Evolutionary conservation across 2,888 invertebrate genomes (phyloP), one percentile per base, ranked within the genome.

Genomic region (Tortricodes alternella): DNA sequence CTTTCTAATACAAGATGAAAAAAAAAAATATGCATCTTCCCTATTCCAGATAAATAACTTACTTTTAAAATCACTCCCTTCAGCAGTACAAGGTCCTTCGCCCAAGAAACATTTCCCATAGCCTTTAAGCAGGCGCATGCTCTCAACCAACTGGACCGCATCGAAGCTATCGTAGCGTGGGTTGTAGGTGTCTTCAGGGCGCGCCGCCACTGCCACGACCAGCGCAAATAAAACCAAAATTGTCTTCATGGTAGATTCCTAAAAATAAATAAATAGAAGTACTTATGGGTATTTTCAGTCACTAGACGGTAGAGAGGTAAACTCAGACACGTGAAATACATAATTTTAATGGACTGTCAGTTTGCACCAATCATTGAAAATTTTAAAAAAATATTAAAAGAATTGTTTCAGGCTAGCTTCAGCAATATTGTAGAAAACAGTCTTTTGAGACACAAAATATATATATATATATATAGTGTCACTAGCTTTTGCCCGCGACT

Each of bases 11-110:
- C n/a, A n/a, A n/a, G n/a, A n/a, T n/a, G n/a, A n/a, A n/a, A n/a
- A n/a, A n/a, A n/a, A n/a, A n/a, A n/a, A n/a, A n/a, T n/a, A n/a
- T n/a, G n/a, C n/a, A n/a, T n/a, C n/a, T n/a, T n/a, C n/a, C n/a
- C n/a, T n/a, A n/a, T n/a, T n/a, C n/a, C n/a, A n/a, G n/a, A n/a
- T n/a, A n/a, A n/a, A n/a, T 1, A 29, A 82, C 92, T 92, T 81
- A 95, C 95, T 92, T 86, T 94, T 95, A 8, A 96, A 90, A 76
- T 94, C 93, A 32, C 83, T 78, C 57, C 93, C 95, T 70, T 95
- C 95, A 15, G 94, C 76, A 0, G 94, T 95, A 77, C 96, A 96
- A 2, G 92, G 92, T 15, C 93, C 94, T 46, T 86, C 71, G 3
- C 87, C 92, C 60, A 95, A 82, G 73, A 96, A 89, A 71, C 96